Evolutionary conservation across 2,888 invertebrate genomes (phyloP).

Genomic region (Mayetiola destructor): DNA sequence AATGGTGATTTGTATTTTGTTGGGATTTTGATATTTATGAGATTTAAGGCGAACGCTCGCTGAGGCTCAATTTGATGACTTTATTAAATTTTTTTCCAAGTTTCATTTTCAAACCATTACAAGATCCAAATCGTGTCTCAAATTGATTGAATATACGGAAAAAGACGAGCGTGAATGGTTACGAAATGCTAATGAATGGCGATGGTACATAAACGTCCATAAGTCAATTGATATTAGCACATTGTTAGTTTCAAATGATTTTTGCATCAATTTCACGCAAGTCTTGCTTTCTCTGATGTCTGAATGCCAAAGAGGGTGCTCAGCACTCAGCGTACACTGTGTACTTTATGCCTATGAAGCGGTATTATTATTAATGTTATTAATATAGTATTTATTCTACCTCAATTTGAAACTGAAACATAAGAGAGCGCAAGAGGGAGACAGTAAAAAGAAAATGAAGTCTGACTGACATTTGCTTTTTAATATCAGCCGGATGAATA

Average conservation of each 20-base stretch:
- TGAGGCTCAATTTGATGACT: not conserved
- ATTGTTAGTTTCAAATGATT: conserved; percentile 6
- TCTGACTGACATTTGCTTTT: not conserved
- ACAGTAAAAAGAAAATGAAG: not conserved
- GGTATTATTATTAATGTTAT: too few relatives aligned
- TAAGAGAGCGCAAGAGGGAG: too few relatives aligned
- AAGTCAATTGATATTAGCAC: conserved; percentile 9
- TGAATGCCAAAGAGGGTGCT: not conserved
- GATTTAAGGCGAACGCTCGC: conserved; percentile 1
- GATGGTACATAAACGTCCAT: not conserved
- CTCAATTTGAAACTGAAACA: too few relatives aligned
- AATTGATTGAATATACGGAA: too few relatives aligned
- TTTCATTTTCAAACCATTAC: not conserved
- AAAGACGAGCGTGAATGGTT: too few relatives aligned
- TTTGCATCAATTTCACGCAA: not conserved
- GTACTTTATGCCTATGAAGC: too few relatives aligned
- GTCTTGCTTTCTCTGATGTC: not conserved
- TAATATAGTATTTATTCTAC: not conserved
- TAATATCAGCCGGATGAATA: conserved; percentile 1
- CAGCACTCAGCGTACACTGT: too few relatives aligned
- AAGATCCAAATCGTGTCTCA: too few relatives aligned
- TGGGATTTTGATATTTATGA: not conserved
- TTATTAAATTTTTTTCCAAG: conserved; percentile 9
- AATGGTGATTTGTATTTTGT: conserved; percentile 2
- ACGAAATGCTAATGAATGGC: too few relatives aligned